A percentile compares a stretch with the other conserved stretches of the same genome.
phyloP scores from a whole-genome alignment of 2,888 invertebrate species.

The Eledona agricola region DNA sequence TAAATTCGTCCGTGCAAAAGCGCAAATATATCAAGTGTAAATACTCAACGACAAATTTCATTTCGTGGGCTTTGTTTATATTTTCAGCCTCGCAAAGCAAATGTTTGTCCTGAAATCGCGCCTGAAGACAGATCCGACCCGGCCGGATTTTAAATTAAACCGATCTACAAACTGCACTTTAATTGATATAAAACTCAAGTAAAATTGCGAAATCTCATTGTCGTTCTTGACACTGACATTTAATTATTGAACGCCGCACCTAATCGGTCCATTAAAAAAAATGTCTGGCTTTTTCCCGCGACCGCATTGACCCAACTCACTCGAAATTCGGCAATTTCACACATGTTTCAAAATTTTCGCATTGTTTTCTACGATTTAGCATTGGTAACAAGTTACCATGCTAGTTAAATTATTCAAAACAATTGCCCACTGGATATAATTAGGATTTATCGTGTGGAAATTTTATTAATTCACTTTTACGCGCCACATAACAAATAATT shows the following conservation, averaged over 20 bases:
- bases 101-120: conserved; percentile 20
- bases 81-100: conserved; percentile 19
- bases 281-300: conserved; percentile 12
- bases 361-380: too few species aligned
- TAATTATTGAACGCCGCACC: conserved; percentile 32
- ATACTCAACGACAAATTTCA: conserved; percentile 26
- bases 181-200: too few species aligned
- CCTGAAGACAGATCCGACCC: conserved; percentile 11
- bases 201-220: too few species aligned
- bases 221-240: conserved; percentile 37
- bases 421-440: conserved; percentile 29
- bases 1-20: conserved; percentile 6
- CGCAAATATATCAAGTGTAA: conserved; percentile 21
- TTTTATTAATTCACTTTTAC: conserved; percentile 34
- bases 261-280: conserved; percentile 17
- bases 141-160: too few species aligned
- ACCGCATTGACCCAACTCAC: conserved; percentile 21
- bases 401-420: conserved; percentile 23
- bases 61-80: conserved; percentile 24
- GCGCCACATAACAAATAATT: conserved; percentile 37
- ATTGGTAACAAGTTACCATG: conserved; percentile 7
- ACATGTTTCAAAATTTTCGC: too few species aligned
- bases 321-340: conserved; percentile 7
- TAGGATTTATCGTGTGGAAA: conserved; percentile 35
- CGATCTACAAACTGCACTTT: conserved; percentile 20